phyloP scores from a whole-genome alignment of 2,888 invertebrate genomes.

The Zeuzera pyrina region DNA sequence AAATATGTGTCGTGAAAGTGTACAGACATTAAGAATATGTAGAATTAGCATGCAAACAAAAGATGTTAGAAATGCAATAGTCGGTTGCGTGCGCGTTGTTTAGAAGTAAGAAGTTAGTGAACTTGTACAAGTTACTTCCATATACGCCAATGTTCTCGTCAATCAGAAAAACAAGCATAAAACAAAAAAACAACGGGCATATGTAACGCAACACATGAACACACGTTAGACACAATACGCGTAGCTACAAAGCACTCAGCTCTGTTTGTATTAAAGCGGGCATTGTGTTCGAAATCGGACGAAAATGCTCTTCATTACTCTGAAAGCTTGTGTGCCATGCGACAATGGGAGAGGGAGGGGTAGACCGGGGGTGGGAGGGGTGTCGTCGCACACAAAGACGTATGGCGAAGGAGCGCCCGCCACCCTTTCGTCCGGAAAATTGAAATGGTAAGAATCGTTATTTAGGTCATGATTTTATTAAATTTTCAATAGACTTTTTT shows the following conservation, averaged over 20 bases:
- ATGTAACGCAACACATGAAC: slow-evolving; percentile 59
- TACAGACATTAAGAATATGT: no score
- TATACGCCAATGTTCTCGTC: slow-evolving; percentile 44
- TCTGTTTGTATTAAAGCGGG: slow-evolving; percentile 68
- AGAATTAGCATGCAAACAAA: no score
- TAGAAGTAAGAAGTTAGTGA: no score
- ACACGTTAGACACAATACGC: slow-evolving; percentile 58
- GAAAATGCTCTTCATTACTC: slow-evolving; percentile 75
- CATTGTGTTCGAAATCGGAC: slow-evolving; percentile 69
- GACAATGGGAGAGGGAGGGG: slow-evolving; percentile 56
- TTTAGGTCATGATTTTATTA: slow-evolving; percentile 72
- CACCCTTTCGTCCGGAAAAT: slow-evolving; percentile 70
- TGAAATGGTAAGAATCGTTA: slow-evolving; percentile 70
- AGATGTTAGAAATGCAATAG: no score
- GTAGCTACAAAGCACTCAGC: slow-evolving; percentile 58
- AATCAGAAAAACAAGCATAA: slow-evolving; percentile 55
- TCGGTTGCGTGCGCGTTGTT: no score
- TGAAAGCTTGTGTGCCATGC: slow-evolving; percentile 72
- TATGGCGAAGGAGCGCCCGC: slow-evolving; percentile 52
- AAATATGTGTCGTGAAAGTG: no score
- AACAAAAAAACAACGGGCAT: slow-evolving; percentile 32
- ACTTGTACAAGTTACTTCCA: no score
- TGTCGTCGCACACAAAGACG: slow-evolving; percentile 52
- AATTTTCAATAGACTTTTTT: slow-evolving; percentile 57
- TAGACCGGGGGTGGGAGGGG: slow-evolving; percentile 18